Conservation (phyloP, 2,797 vertebrate genomes). For the Pelochelys cantorii region DNA sequence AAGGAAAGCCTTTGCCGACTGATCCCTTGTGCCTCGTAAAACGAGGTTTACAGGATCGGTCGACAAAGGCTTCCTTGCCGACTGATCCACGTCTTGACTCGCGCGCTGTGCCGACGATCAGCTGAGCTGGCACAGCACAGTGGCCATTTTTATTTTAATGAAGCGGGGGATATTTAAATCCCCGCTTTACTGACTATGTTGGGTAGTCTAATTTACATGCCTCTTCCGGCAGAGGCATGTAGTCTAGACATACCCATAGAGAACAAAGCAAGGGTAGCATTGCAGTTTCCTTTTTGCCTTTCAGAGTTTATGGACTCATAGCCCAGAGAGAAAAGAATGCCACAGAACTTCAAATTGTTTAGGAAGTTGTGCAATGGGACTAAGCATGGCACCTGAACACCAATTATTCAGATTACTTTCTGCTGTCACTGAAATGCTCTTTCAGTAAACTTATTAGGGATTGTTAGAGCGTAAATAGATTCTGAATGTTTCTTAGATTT, state of each 20-base stretch:
- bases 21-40: too few species aligned
- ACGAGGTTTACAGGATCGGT: too few species aligned
- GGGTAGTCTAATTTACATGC: too few species aligned
- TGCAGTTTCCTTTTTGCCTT: neutral
- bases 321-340: neutral
- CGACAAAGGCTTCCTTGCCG: too few species aligned
- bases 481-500: conserved; percentile 21
- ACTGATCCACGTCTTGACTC: too few species aligned
- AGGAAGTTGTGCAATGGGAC: neutral
- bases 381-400: neutral
- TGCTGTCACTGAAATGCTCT: conserved; percentile 23
- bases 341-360: neutral
- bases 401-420: conserved; percentile 52
- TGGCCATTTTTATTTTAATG: too few species aligned
- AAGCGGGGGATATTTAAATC: too few species aligned
- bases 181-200: too few species aligned
- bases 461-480: conserved; percentile 25
- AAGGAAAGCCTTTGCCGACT: too few species aligned
- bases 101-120: too few species aligned
- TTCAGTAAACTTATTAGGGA: conserved; percentile 47
- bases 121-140: too few species aligned
- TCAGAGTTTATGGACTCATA: fast-evolving
- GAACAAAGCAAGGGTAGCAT: neutral
- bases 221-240: too few species aligned
- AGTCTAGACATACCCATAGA: neutral